Evolutionary conservation across 2,888 invertebrate genomes (phyloP), one percentile per base, ranked within the genome.

Genomic region (Drosophila lutescens): DNA sequence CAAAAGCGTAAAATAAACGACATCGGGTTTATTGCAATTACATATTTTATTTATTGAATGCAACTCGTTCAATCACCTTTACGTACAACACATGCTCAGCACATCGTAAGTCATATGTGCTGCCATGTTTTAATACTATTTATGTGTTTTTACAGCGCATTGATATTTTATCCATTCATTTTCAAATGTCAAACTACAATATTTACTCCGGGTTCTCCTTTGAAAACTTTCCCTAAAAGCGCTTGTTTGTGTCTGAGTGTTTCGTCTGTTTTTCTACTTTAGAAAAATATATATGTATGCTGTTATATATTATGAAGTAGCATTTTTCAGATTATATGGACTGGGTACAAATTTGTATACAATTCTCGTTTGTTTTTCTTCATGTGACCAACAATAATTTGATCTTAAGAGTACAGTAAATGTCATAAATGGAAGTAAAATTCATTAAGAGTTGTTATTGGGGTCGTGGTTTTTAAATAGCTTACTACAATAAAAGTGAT

Each of bases 291-390:
- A 73, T 78, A 74, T 85, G 69, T 83, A 57, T 80, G 71, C 71
- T 60, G 60, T 74, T 86, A 80, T 76, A 78, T 81, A 80, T 80
- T 72, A 56, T 81, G 61, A 80, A 76, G 76, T 86, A 87, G 88
- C 78, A 79, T 81, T 61, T 84, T 75, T 78, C 74, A 62, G 87
- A 85, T 88, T 85, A 88, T 69, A 88, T 85, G 89, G 85, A 85
- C 89, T 87, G 85, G 85, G 85, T 83, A 83, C 72, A 83, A 88
- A 80, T 78, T 66, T 83, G 88, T 83, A 83, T 86, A 83, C 88
- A 86, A 76, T 88, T 85, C 23, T 72, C 57, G n/a, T 54, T 44
- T 26, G 53, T 51, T 47, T 43, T 53, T 17, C 40, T 69, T 60
- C 20, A 15, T 50, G 65, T 43, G 50, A 65, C 74, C 60, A 79